Evolutionary conservation across 2,888 invertebrate species (phyloP).

Genomic region (Cryptus armator): DNA sequence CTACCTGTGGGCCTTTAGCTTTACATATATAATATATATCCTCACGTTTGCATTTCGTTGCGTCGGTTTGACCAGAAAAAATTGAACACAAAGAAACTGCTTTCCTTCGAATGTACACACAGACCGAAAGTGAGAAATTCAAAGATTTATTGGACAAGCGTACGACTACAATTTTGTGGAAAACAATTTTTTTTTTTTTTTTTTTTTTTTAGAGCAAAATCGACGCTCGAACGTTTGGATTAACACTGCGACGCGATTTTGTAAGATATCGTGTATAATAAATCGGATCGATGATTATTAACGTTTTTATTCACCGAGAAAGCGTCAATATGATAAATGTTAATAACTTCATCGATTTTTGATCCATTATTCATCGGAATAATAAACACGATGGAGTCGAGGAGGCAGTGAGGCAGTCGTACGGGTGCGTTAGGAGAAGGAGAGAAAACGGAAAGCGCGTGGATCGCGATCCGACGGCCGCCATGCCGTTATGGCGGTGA

Average conservation of each 20-base stretch:
- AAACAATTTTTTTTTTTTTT: constrained; percentile 15
- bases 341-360: neutral
- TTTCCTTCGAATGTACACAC: constrained; percentile 36
- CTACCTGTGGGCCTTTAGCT: constrained; percentile 34
- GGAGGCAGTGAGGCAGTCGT: constrained; percentile 20
- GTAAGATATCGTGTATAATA: neutral
- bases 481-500: constrained; percentile 74
- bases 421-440: constrained; percentile 59
- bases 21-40: neutral
- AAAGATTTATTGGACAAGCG: constrained; percentile 58
- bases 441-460: constrained; percentile 70
- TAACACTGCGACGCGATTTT: neutral
- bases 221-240: too few relatives aligned
- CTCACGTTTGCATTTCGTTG: constrained; percentile 56
- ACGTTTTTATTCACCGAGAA: too few relatives aligned
- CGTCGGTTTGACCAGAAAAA: constrained; percentile 61
- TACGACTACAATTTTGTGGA: constrained; percentile 16
- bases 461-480: constrained; percentile 79
- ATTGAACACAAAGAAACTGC: constrained; percentile 56
- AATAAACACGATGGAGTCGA: constrained; percentile 37
- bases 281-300: neutral
- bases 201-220: neutral
- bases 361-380: constrained; percentile 44
- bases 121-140: constrained; percentile 29
- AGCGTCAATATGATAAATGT: neutral